Evolutionary conservation across 2,888 invertebrate species (phyloP).

Genomic region (Brenthis ino): DNA sequence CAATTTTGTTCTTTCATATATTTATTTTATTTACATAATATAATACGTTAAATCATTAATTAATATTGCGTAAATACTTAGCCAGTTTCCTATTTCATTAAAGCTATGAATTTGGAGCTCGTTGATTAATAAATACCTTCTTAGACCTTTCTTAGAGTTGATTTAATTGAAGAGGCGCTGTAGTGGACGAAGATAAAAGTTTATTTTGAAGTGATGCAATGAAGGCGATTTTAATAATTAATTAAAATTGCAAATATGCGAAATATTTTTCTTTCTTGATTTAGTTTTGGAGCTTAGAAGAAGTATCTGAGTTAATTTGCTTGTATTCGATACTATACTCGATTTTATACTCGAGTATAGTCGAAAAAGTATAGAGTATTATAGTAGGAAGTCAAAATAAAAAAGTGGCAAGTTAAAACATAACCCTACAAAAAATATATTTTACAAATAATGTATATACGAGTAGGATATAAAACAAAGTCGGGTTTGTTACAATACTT

Average conservation of each 20-base stretch:
- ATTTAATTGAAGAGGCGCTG: constrained; percentile 37
- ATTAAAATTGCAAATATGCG: not conserved
- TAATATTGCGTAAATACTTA: constrained; percentile 2
- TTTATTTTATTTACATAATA: constrained; percentile 15
- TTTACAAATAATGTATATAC: no score
- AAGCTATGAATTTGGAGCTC: constrained; percentile 31
- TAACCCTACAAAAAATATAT: no score
- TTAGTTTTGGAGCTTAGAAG: not conserved
- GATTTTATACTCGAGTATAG: no score
- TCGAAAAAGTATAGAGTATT: no score
- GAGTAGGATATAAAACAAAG: no score
- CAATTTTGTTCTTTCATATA: constrained; percentile 21
- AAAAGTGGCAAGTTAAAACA: no score
- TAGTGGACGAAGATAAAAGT: constrained; percentile 29
- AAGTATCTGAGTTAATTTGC: not conserved
- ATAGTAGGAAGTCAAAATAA: no score
- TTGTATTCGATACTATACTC: not conserved
- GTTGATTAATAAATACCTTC: constrained; percentile 41
- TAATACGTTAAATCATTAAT: constrained; percentile 11
- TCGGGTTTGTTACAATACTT: no score
- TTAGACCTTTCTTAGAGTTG: constrained; percentile 27
- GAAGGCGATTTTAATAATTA: constrained; percentile 16
- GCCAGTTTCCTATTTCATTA: constrained; percentile 13
- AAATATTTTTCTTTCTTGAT: no score
- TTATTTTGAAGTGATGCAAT: constrained; percentile 19